Percentiles rank a stretch among this genome's conserved stretches.
These are phyloP conservation scores for Priocnemis perturbator DNA, from an alignment of 2,888 invertebrate genomes.

Conservation along the genomic window DNA sequence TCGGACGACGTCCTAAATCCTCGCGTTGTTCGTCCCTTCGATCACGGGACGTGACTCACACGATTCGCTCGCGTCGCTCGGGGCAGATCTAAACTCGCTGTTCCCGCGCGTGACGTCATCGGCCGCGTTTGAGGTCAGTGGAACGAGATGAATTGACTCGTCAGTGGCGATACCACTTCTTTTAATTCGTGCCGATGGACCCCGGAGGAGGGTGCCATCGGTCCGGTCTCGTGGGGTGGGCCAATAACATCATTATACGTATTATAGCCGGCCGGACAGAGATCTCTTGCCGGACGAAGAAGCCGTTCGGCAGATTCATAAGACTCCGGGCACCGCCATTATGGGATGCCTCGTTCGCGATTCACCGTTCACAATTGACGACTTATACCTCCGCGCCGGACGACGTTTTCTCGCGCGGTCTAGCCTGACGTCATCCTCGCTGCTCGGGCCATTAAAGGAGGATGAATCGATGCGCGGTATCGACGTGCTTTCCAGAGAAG, in stretches of 20 bases:
- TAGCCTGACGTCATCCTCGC: too few relatives aligned
- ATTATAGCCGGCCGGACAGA: slow-evolving; percentile 3
- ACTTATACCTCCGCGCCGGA: too few relatives aligned
- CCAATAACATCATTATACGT: slow-evolving; percentile 15
- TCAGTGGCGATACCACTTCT: slow-evolving; percentile 59
- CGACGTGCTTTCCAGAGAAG: too few relatives aligned
- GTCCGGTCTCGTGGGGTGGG: slow-evolving; percentile 45
- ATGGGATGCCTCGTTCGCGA: too few relatives aligned
- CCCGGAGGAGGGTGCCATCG: slow-evolving; percentile 39
- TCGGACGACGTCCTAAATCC: too few relatives aligned
- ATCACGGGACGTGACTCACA: slow-evolving; percentile 14
- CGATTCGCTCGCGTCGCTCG: slow-evolving; percentile 1
- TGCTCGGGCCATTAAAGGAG: too few relatives aligned
- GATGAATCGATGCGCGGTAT: too few relatives aligned
- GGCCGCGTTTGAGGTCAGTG: slow-evolving; percentile 62
- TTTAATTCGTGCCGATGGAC: slow-evolving; percentile 57
- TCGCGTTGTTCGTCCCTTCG: background rate
- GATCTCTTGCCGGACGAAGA: too few relatives aligned
- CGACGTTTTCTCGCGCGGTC: too few relatives aligned
- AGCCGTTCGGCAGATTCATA: too few relatives aligned
- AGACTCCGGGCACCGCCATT: too few relatives aligned
- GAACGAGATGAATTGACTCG: slow-evolving; percentile 68
- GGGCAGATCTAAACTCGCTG: slow-evolving; percentile 20
- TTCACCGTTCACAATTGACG: too few relatives aligned
- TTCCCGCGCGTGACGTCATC: slow-evolving; percentile 56